A percentile compares a stretch with the other conserved stretches of the same genome.
phyloP scores from a whole-genome alignment of 1,140 invertebrate species.

The Drosophila tsacasi region DNA sequence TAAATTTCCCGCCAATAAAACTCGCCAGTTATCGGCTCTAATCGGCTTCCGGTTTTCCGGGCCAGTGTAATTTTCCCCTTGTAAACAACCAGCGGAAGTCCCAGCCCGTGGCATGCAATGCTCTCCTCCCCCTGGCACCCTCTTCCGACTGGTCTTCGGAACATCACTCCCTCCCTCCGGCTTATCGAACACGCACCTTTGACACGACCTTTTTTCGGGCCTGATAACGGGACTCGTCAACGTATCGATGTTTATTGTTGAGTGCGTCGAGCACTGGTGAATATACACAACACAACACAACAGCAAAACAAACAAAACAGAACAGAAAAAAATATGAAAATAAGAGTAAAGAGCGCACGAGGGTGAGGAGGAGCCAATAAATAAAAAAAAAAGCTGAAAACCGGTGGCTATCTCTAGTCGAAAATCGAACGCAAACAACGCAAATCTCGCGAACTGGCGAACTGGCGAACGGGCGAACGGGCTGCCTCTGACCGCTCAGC shows the following conservation, averaged over 20 bases:
- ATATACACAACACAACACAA: slow-evolving; percentile 2
- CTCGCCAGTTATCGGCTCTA: not conserved
- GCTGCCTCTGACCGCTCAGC: slow-evolving; percentile 38
- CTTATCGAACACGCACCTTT: slow-evolving; percentile 65
- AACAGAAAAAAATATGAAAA: not conserved
- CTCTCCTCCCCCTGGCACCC: not conserved
- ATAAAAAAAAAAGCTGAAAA: slow-evolving; percentile 27
- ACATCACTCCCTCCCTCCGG: not conserved
- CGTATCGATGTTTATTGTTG: slow-evolving; percentile 10
- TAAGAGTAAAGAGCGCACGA: slow-evolving; percentile 4
- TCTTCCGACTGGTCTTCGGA: too few relatives aligned
- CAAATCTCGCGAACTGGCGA: slow-evolving; percentile 3
- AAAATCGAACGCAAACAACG: slow-evolving; percentile 1
- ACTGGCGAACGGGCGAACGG: too few relatives aligned
- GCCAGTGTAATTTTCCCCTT: not conserved
- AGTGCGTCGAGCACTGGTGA: slow-evolving; percentile 19
- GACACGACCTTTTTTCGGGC: slow-evolving; percentile 47
- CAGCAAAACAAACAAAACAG: slow-evolving; percentile 7
- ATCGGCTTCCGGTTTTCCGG: slow-evolving; percentile 16
- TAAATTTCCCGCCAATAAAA: not conserved
- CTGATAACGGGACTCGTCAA: slow-evolving; percentile 41
- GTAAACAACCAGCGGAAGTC: slow-evolving; percentile 1
- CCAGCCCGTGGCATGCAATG: slow-evolving; percentile 10
- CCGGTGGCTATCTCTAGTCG: slow-evolving; percentile 34
- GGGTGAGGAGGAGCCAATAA: slow-evolving; percentile 1